Base-by-base conservation (phyloP, 2,888 invertebrate species). In the Amaurobius ferox region DNA sequence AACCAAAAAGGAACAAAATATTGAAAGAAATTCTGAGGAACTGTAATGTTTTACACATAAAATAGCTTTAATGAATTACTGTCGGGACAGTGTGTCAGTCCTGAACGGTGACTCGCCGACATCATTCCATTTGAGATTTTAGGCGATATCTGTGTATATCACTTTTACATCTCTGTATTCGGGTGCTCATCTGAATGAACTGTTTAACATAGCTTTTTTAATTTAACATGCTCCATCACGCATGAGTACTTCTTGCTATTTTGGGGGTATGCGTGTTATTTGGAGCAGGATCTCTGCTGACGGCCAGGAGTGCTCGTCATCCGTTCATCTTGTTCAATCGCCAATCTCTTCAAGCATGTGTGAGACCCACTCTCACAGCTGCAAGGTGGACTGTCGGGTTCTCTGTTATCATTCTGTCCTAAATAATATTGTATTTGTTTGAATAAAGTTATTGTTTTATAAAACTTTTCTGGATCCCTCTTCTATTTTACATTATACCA, bases 1-100 rank as follows among this genome's bases (percentile, higher is more conserved):
- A 85, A 85, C 19, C 83, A 85, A 28, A 85, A 85, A 55, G 83
- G 83, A 66, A 85, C 83, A 29, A 85, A 85, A 71, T 85, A 85
- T 55, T 85, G 61, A 72, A 74, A 16, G 16, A 40, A 6, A 3
- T 19, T 26, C 23, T 6, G 30, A 79, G 16, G 66, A 73, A 73
- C 73, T 74, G 44, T 73, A 64, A 64, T 48, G 28, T 32, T 67
- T 55, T 80, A 73, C 35, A 67, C 66, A 73, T 48, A 39, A 55
- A 19, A 23, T 81, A 81, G 81, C 81, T 81, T 81, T 81, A 74
- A 70, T 74, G 74, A 74, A 68, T 44, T 68, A 32, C 74, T 74
- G 44, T 61, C 74, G 81, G 81, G 81, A 81, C 74, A 48, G 7
- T 16, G 81, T 76, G 81, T 81, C 81, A 81, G 81, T 81, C 81